phyloP scores from a whole-genome alignment of 2,113 vertebrate species.

The Mastomys natalensis region DNA sequence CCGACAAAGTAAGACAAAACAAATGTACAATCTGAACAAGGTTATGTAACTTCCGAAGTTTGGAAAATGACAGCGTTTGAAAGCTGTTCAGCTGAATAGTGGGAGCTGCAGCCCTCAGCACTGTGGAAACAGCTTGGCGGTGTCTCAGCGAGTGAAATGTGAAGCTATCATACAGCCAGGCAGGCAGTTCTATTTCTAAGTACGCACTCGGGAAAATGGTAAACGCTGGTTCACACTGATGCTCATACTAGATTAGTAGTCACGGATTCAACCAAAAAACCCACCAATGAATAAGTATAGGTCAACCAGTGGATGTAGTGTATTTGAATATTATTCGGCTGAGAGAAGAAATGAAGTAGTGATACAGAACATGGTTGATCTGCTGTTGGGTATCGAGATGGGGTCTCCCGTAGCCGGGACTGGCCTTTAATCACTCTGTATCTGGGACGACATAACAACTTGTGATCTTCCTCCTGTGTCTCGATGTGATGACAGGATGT shows the following conservation, averaged over 20 bases:
- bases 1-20: not conserved
- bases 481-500: not conserved
- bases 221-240: not conserved
- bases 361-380: not conserved
- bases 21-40: not conserved
- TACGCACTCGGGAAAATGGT: not conserved
- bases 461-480: not conserved
- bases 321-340: not conserved
- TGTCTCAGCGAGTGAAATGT: not conserved
- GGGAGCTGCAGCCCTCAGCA: not conserved
- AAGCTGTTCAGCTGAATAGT: not conserved
- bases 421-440: not conserved
- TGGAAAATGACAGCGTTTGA: not conserved
- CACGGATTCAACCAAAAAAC: not conserved
- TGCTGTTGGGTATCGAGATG: not conserved
- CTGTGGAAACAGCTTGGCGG: not conserved
- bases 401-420: not conserved
- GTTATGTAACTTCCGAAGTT: conserved; percentile 12
- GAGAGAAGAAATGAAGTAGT: not conserved
- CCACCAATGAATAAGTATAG: not conserved
- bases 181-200: not conserved
- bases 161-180: not conserved
- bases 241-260: not conserved
- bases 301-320: not conserved
- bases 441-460: not conserved